These are phyloP conservation scores for Thereuonema tuberculata DNA, from an alignment of 1,140 invertebrate genomes.

Conservation along the genomic window DNA sequence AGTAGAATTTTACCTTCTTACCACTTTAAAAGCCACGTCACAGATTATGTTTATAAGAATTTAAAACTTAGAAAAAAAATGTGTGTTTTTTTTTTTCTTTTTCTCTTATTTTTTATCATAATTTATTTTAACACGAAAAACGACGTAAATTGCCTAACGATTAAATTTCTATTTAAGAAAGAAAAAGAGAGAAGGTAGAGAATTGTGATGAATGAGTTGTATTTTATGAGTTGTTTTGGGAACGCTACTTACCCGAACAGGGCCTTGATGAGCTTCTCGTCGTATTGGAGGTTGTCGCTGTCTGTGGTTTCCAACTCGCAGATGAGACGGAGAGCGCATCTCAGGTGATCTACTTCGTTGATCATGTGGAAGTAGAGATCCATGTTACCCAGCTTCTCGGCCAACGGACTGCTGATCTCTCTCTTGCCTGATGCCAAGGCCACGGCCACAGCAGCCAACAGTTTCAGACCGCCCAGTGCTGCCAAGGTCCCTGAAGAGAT, in stretches of 20 bases:
- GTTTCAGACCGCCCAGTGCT: conserved; percentile 9
- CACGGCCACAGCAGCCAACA: conserved; percentile 8
- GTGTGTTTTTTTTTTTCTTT: too few species aligned
- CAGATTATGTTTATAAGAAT: too few species aligned
- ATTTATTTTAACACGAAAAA: too few species aligned
- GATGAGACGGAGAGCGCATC: conserved; percentile 9
- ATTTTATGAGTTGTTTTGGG: too few species aligned
- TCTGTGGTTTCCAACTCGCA: conserved; percentile 7
- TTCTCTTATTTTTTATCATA: too few species aligned
- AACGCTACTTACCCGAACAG: conserved; percentile 13
- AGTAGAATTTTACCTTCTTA: too few species aligned
- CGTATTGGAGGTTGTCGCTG: background rate
- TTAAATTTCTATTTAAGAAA: too few species aligned
- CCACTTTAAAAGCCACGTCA: too few species aligned
- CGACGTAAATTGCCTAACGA: too few species aligned
- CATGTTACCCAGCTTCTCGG: conserved; percentile 8
- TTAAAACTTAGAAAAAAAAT: too few species aligned
- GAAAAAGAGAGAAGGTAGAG: too few species aligned
- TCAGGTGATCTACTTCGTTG: conserved; percentile 10
- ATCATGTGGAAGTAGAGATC: conserved; percentile 13
- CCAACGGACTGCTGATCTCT: background rate
- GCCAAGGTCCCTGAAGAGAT: conserved; percentile 11
- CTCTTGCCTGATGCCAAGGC: conserved; percentile 5
- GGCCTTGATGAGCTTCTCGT: conserved; percentile 8
- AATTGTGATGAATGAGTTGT: too few species aligned